phyloP scores from a whole-genome alignment of 2,888 invertebrate species.

The Lasius fuliginosus region DNA sequence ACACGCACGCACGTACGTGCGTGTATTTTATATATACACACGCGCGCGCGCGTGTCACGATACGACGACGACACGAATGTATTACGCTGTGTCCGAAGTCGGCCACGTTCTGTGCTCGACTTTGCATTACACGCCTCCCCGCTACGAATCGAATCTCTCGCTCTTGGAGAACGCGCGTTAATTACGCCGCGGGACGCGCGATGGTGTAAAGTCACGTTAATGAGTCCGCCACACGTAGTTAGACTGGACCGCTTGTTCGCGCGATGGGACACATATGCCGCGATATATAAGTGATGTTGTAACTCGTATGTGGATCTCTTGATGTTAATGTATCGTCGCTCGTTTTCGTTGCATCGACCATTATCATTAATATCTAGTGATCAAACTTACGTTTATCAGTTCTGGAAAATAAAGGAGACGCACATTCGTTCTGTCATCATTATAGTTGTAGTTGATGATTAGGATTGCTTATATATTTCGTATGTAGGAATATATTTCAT shows the following conservation, averaged over 20 bases:
- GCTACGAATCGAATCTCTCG: slow-evolving; percentile 16
- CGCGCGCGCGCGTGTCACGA: background rate
- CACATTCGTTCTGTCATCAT: background rate
- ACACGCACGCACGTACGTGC: slow-evolving; percentile 42
- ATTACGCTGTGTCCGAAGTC: slow-evolving; percentile 18
- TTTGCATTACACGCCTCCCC: slow-evolving; percentile 9
- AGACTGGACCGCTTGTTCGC: slow-evolving; percentile 23
- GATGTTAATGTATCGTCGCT: background rate
- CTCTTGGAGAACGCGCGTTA: slow-evolving; percentile 52
- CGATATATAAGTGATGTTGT: background rate
- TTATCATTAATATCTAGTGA: background rate
- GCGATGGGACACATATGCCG: slow-evolving; percentile 1
- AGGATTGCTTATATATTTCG: background rate
- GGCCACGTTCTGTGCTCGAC: background rate
- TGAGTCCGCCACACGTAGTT: slow-evolving; percentile 61
- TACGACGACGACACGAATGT: slow-evolving; percentile 27
- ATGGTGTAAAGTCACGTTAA: slow-evolving; percentile 58
- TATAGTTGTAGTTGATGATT: background rate
- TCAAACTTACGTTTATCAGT: background rate
- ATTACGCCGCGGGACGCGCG: slow-evolving; percentile 56
- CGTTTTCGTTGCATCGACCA: background rate
- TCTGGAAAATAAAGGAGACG: background rate
- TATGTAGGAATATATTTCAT: background rate
- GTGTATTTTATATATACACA: background rate
- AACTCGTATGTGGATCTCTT: slow-evolving; percentile 14